Base-by-base conservation (phyloP, 2,888 invertebrate species). In the Latrodectus elegans region DNA sequence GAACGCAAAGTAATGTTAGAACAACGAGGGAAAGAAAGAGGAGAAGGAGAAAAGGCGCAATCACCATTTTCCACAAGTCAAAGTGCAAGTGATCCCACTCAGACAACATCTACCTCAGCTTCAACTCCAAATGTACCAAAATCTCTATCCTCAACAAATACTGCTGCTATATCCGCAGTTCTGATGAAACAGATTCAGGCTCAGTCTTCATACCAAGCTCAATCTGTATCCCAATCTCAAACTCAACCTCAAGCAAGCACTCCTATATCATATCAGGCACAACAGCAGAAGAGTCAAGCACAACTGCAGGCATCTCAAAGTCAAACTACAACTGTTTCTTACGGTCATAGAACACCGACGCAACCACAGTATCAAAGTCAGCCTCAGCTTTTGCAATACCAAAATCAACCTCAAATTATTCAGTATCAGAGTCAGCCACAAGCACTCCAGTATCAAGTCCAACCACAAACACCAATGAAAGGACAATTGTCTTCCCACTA, bases 1-100 rank as follows among this genome's bases (percentile, higher is more conserved):
- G 91, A 91, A 74, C 78, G 91, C 53, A 89, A 87, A 70, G 80
- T 89, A 6, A 74, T 88, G 77, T 26, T 88, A 60, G 89, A 89
- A 55, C 83, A 78, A 14, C 51, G 88, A 17, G 80, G 86, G 0
- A 76, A 80, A 52, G 67, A 53, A 9, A 55, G 78, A 60, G 78
- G 68, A n/a, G 78, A 78, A 55, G 74, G 77, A 11, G 84, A 84
- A 15, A 49, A 71, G 1, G 49, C 76, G 1, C 79, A 75, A 9
- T 49, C 77, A 2, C 67, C 71, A 6, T 65, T 53, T 17, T 22
- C 78, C 1, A 17, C 51, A 12, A 26, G 53, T 1, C 75, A 9
- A 17, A 53, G 22, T 38, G 3, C 65, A 65, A 55, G 4, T 4
- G 67, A 67, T 10, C 12, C 22, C 0, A 60, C 60, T n/a, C 12